Base-by-base conservation (phyloP, 2,113 vertebrate species). In the Sprattus sprattus region DNA sequence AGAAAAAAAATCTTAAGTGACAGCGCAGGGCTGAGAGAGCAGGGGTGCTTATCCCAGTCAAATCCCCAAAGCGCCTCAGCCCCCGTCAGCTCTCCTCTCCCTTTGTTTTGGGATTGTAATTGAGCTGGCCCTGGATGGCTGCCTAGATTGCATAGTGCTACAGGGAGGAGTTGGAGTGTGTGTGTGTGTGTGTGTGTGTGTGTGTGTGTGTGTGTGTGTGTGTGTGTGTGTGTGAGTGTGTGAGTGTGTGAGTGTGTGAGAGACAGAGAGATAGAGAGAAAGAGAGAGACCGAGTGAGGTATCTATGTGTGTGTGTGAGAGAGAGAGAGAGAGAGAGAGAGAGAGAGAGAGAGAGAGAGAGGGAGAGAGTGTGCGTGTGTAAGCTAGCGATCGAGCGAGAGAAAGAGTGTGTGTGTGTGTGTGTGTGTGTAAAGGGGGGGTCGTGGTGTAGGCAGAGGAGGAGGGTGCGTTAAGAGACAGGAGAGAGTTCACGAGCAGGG, bases 401-500 rank as follows among this genome's bases (percentile, higher is more conserved):
- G 46, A 22, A 3, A 3, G 57, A 3, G 57, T 78, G 28, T 78
- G 71, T 78, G 13, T 83, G 85, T 81, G 82, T 67, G 83, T 81
- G 83, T 54, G 85, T 16, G 47, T 50, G 57, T 15, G 25, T 57
- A 39, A 32, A 4, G 54, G 81, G 54, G 44, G 11, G 67, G 32
- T 84, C 81, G 81, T 87, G 88, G 86, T 57, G 84, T n/a, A 83
- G 83, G 88, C 50, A 52, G 88, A 88, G 86, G 71, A 78, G 71
- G 71, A 39, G 71, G 32, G 71, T 39, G 32, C 71, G 71, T 78
- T 78, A 16, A 39, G 71, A 78, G 71, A 78, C 71, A 78, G 71
- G 32, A 87, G 89, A 95, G 94, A 94, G 96, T 96, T 97, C 96
- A 96, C 94, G 87, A 93, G 95, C 93, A 95, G 96, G 96, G 95